Percentiles rank a stretch among this genome's conserved stretches.
Evolutionary conservation across 37 sponge, comb jelly and placozoan species (phyloP).

Genomic region (Halisarca cf. caerulea): DNA sequence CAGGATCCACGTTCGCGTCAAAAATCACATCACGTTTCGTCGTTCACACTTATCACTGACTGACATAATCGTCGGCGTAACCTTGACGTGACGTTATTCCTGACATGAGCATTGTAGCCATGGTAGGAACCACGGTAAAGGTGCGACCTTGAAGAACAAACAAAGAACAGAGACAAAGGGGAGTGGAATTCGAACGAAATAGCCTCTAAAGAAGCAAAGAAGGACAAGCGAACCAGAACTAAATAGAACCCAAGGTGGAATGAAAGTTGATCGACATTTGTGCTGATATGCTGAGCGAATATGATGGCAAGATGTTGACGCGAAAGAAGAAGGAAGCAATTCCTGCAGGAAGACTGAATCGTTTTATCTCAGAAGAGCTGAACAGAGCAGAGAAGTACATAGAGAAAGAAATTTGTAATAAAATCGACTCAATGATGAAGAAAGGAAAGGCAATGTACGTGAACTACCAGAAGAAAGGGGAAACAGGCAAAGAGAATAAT

Average conservation of each 20-base stretch:
- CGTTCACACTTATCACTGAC: neutral
- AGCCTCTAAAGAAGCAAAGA: neutral
- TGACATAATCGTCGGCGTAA: neutral
- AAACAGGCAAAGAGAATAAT: neutral
- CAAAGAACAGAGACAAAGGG: no score
- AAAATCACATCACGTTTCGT: neutral
- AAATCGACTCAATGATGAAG: neutral
- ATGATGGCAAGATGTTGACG: neutral
- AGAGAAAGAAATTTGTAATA: neutral
- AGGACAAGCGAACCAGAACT: no score
- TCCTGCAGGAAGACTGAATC: neutral
- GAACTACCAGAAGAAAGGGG: neutral
- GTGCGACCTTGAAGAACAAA: no score
- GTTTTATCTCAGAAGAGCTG: neutral
- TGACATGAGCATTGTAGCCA: neutral
- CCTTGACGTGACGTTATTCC: neutral
- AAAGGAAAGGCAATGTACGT: neutral
- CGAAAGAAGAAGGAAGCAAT: neutral
- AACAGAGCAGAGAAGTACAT: neutral
- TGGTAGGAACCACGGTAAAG: neutral
- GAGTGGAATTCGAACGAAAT: neutral
- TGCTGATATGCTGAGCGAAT: neutral
- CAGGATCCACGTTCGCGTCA: neutral
- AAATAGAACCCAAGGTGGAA: neutral
- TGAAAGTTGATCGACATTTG: neutral